Conservation (phyloP, 2,888 invertebrate species). For the Nephrotoma flavescens region DNA sequence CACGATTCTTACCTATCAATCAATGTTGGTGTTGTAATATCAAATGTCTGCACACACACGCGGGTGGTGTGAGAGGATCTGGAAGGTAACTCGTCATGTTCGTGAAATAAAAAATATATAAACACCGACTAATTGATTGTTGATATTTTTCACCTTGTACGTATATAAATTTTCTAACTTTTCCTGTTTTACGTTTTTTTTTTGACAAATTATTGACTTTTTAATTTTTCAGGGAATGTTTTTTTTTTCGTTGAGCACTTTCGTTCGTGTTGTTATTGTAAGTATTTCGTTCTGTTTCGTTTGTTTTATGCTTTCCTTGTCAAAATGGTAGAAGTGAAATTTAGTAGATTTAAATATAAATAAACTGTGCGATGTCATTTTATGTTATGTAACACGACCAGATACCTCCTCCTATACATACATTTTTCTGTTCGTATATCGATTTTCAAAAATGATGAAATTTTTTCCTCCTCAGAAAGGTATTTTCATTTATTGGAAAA, state of each 20-base stretch:
- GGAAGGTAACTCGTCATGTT: not conserved
- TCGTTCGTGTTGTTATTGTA: not conserved
- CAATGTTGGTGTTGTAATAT: not conserved
- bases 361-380: not conserved
- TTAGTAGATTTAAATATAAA: not conserved
- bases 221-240: not conserved
- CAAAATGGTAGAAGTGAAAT: not conserved
- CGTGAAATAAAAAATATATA: not conserved
- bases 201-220: not conserved
- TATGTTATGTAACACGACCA: not conserved
- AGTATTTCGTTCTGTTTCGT: not conserved
- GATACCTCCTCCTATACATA: not conserved
- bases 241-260: not conserved
- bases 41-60: not conserved
- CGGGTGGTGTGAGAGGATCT: not conserved
- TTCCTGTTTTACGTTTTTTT: not conserved
- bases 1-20: not conserved
- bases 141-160: not conserved
- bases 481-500: not conserved
- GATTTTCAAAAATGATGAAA: not conserved
- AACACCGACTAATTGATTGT: not conserved
- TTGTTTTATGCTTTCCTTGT: not conserved
- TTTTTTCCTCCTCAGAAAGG: not conserved
- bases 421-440: not conserved
- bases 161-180: not conserved